Percentiles rank a stretch among this genome's conserved stretches.
Conservation (phyloP, 1,140 invertebrate species). For the Drepana arcuata region DNA sequence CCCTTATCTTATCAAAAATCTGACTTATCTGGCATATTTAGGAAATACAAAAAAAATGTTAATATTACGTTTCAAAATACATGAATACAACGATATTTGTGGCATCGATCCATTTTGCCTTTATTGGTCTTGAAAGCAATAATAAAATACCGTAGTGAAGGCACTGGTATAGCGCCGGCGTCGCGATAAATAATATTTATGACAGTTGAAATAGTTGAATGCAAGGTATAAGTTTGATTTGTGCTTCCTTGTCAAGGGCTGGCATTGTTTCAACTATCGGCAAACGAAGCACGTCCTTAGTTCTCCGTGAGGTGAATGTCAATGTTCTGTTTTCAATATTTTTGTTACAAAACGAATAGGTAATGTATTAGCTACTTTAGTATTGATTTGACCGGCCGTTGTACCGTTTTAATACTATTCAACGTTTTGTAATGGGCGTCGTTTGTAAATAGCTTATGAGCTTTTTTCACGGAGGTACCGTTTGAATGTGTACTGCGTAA, state of each 20-base stretch:
- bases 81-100: slow-evolving; percentile 6
- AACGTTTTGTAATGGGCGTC: too few relatives aligned
- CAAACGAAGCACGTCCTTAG: slow-evolving; percentile 42
- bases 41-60: neutral
- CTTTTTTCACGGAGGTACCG: too few relatives aligned
- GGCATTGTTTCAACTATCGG: slow-evolving; percentile 52
- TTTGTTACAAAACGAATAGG: slow-evolving; percentile 39
- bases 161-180: neutral
- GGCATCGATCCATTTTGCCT: slow-evolving; percentile 16
- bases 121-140: slow-evolving; percentile 13
- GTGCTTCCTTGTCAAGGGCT: slow-evolving; percentile 41
- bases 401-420: too few relatives aligned
- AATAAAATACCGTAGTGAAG: slow-evolving; percentile 18
- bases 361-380: slow-evolving; percentile 21
- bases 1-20: too few relatives aligned
- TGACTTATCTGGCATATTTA: too few relatives aligned
- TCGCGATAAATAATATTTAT: slow-evolving; percentile 20
- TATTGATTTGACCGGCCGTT: slow-evolving; percentile 40
- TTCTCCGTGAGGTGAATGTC: slow-evolving; percentile 41
- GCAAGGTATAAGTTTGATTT: slow-evolving; percentile 37
- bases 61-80: neutral
- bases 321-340: slow-evolving; percentile 47
- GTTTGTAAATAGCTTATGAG: too few relatives aligned
- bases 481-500: too few relatives aligned
- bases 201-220: slow-evolving; percentile 26